phyloP scores from a whole-genome alignment of 2,113 vertebrate species.

The Catagonus wagneri region DNA sequence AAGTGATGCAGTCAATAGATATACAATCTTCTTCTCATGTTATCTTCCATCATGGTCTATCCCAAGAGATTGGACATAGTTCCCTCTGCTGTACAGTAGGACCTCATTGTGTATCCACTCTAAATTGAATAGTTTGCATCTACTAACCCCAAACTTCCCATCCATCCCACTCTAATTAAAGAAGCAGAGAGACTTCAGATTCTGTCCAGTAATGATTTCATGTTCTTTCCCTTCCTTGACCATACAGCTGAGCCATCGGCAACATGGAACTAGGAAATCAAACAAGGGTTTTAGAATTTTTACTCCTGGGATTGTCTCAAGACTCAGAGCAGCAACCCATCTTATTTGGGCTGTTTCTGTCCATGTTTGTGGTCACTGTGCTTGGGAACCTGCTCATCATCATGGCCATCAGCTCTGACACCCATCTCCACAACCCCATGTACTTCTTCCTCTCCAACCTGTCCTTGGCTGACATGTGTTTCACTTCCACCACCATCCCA shows the following conservation, averaged over 20 bases:
- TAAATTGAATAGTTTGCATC: no score
- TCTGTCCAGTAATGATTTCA: background rate
- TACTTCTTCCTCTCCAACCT: conserved; percentile 58
- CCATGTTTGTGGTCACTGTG: conserved; percentile 18
- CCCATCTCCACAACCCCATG: conserved; percentile 46
- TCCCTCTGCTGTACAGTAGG: no score
- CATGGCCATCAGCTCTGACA: background rate
- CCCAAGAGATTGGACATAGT: no score
- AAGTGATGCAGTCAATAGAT: no score
- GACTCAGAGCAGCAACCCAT: conserved; percentile 16
- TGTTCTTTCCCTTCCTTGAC: background rate
- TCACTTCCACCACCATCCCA: conserved; percentile 35
- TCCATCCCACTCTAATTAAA: no score
- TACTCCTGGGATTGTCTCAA: conserved; percentile 67
- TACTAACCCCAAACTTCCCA: no score
- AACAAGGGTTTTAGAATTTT: conserved; percentile 57
- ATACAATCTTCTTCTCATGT: no score
- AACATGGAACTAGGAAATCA: conserved; percentile 63
- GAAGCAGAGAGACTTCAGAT: background rate
- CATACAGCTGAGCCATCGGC: background rate
- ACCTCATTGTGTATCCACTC: no score
- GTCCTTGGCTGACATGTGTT: conserved; percentile 16
- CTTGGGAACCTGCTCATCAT: conserved; percentile 63
- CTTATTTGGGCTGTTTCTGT: conserved; percentile 61
- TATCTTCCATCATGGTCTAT: no score